Base-by-base conservation (phyloP, 2,113 vertebrate species). In the Bostrychus sinensis region DNA sequence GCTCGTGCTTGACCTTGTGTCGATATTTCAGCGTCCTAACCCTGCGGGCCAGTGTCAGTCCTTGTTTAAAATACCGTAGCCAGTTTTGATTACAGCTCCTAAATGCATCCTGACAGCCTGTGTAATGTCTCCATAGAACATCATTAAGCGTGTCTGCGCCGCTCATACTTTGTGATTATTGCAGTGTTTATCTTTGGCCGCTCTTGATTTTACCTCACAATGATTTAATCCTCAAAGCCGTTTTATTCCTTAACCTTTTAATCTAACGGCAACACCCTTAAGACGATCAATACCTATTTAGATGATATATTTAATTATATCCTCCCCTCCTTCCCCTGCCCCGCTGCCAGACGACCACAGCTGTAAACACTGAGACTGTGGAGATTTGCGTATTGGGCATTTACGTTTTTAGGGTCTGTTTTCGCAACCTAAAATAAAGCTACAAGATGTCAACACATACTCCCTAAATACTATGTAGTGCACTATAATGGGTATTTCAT, bases 161-260 rank as follows among this genome's bases (percentile, higher is more conserved):
- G 1, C 73, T 75, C 48, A 66, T 79, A 70, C 55, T 38, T 69
- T 68, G 68, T 69, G 71, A 87, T 89, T 87, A 85, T 76, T 67
- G 75, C 45, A 9, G 58, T 42, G 64, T 83, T 86, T 75, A 82
- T 84, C 77, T 78, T 63, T 12, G n/a, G 34, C 46, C 19, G 55
- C 75, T 83, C 72, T 84, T 84, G 64, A 81, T 85, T 86, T 84
- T 74, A 62, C 75, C 80, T 90, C 75, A 56, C 63, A 80, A 75
- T 85, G 80, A 87, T 90, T 89, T 88, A 87, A 90, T 89, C 79
- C 82, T 73, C 70, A 73, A 69, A 87, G 76, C 65, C 4, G 36
- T 78, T 88, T 90, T 82, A 82, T 82, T 81, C 75, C 74, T 78
- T 86, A 84, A 88, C 82, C 85, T 89, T 89, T 90, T 86, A 88